Evolutionary conservation across 2,113 vertebrate genomes (phyloP), one percentile per base, ranked within the genome.

Genomic region (Sarotherodon lohbergeri): DNA sequence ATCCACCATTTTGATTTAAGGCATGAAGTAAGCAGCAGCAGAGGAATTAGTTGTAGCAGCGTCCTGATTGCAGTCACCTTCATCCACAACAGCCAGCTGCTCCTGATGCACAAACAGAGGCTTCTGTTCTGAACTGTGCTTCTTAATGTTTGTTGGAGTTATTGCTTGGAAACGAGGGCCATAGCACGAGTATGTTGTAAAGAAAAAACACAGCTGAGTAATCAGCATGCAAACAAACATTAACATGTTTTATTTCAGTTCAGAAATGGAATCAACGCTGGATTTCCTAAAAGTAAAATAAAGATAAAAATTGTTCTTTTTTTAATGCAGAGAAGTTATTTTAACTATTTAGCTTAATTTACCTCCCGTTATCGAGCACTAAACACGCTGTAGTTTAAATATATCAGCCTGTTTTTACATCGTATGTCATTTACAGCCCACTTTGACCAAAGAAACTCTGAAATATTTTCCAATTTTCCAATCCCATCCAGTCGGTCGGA

Each of bases 301-400:
- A 9, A 39, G 34, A 73, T 46, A 73, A 46, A 73, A 27, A 16
- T 27, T 27, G 5, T 1, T 43, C 0, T 32, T 16, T 50, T 78
- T 52, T 32, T 0, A 50, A 19, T 52, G 9, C 71, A 19, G 2
- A 32, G 14, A 29, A 2, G 68, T 73, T 4, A 73, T 29, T 50
- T 78, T 0, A 78, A 50, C 24, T 27, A 5, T 46, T 73, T 8
- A 73, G 39, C 39, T 27, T 17, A 41, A 73, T 73, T 78, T 46
- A 27, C 3, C 8, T 29, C 9, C 5, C 0, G 3, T 76, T 43
- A 73, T 0, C 0, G 0, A 73, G 41, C 14, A 17, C 0, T 46
- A 48, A 27, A 29, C 43, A 29, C 0, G 1, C 0, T 76, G 13
- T 12, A 0, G 61, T 66, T 66, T n/a, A 66, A 39, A 66, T 2